Base-by-base conservation (phyloP, 2,888 invertebrate genomes). In the Blastobasis adustella region DNA sequence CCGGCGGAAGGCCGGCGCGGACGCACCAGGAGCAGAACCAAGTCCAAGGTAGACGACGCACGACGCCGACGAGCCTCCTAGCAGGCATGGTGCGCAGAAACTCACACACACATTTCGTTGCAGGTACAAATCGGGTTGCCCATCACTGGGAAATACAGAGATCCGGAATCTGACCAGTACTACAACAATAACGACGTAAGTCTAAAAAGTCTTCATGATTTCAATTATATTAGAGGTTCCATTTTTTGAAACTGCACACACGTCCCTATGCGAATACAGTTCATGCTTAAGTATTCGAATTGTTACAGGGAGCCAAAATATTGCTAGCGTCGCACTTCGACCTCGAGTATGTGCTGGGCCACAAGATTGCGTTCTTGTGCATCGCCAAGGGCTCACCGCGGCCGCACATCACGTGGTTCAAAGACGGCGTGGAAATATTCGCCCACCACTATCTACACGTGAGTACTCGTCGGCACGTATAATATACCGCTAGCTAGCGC, bases 321-420 rank as follows among this genome's bases (percentile, higher is more conserved):
- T 83, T 94, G 42, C 90, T 95, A 62, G 94, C 96, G 4, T 97
- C 97, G 2, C 97, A 97, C 81, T 97, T 97, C 78, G 97, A 97
- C 81, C 93, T 94, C 83, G 96, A 97, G 90, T 97, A 96, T 87
- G 95, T 96, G 51, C 84, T 98, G 69, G 98, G 98, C 0, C 97
- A 98, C 77, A 98, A 98, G 86, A 96, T 98, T 58, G 95, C 96
- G 7, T 96, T 98, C 75, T 89, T 98, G 54, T 98, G 98, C 77
- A 94, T 95, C 46, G 98, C 98, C 0, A 93, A 94, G 70, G 98
- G 98, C 1, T 92, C 93, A 59, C 98, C 98, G 0, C 88, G 96
- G 46, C 98, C 98, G 0, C 95, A 96, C 61, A 96, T 98, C 58
- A 98, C 97, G 23, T 98, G 98, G 98, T 96, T 95, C 78, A 98